Base-by-base conservation (phyloP, 2,888 invertebrate species). In the Dasypolia templi region DNA sequence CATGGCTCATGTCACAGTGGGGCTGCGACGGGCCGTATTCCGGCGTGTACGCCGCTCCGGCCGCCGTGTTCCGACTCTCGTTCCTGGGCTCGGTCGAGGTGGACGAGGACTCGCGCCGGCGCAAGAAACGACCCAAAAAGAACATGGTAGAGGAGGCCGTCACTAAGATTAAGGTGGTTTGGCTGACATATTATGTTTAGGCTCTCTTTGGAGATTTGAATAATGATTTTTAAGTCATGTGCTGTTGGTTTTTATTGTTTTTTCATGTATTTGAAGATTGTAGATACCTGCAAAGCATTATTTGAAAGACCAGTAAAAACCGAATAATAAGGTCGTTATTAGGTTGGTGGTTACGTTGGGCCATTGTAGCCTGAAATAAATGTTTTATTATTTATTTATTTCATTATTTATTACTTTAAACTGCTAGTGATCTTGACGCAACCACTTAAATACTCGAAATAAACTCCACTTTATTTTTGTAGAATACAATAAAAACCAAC, bases 71-170 rank as follows among this genome's bases (percentile, higher is more conserved):
- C 97, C 97, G 98, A 88, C 97, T 98, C 88, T 97, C 97, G 90
- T 98, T 98, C 97, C 97, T 98, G 93, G 98, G 98, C 95, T 98
- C 98, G 91, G 97, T 98, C 93, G 98, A 98, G 96, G 98, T 98
- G 93, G 98, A 98, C 94, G 98, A 98, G 97, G 98, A 98, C 97
- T 97, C 97, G 91, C 96, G 97, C 89, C 96, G 97, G 89, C 96
- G 98, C 91, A 97, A 98, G 94, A 97, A 97, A 95, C 96, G 98
- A 91, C 97, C 97, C 96, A 98, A 98, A 97, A 98, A 98, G 97
- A 97, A 97, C 96, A 98, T 98, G 98, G 98, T 98, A 92, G 98
- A 98, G 96, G 98, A 98, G 95, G 98, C 98, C 90, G 98, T 98
- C 96, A 97, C 97, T 95, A 98, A 98, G 96, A 98, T 98, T 93